Evolutionary conservation across 2,113 vertebrate genomes (phyloP).

Genomic region (Dolichallabes microphthalmus): DNA sequence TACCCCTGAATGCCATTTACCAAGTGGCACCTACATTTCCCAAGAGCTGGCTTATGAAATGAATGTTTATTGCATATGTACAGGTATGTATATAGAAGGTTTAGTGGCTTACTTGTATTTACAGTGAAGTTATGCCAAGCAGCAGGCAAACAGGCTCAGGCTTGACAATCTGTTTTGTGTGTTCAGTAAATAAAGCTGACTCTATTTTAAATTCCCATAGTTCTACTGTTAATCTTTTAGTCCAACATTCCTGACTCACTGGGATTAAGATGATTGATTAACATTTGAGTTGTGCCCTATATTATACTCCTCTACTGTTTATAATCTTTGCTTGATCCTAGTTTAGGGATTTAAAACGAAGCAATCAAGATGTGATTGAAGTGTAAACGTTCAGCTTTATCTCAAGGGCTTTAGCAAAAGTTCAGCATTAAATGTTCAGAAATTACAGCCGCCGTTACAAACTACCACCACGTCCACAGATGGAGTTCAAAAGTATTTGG

Average conservation of each 20-base stretch:
- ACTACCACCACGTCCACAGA: too few species aligned
- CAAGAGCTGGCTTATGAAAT: background rate
- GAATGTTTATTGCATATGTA: background rate
- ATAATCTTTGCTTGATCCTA: background rate
- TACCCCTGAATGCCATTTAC: background rate
- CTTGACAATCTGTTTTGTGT: background rate
- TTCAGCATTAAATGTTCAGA: too few species aligned
- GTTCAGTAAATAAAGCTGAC: background rate
- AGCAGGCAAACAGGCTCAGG: background rate
- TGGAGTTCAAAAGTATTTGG: too few species aligned
- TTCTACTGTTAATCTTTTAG: background rate
- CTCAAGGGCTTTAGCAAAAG: too few species aligned
- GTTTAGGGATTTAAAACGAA: background rate
- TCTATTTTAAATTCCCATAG: background rate
- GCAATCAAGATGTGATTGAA: too few species aligned
- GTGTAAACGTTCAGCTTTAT: too few species aligned
- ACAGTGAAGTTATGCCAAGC: background rate
- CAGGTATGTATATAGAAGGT: background rate
- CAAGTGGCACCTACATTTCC: background rate
- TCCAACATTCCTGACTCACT: background rate
- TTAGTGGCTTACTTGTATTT: background rate
- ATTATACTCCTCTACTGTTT: background rate
- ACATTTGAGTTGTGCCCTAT: background rate
- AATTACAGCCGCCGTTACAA: too few species aligned
- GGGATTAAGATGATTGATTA: slow-evolving; percentile 12